Conservation (phyloP, 2,113 vertebrate species). For the Polypterus senegalus region DNA sequence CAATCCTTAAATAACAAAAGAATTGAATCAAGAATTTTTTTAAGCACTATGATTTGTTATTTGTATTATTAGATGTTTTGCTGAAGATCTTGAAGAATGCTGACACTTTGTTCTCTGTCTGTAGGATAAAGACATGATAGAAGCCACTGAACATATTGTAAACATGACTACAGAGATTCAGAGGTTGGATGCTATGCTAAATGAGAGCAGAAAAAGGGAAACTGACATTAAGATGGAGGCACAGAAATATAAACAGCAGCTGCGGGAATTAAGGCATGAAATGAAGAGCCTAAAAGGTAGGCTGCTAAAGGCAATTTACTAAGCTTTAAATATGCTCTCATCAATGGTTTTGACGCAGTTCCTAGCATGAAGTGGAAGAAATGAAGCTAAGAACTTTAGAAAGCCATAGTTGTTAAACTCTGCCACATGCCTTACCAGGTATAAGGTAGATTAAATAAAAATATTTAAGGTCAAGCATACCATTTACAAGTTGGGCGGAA, state of each 20-base stretch:
- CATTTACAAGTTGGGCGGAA: no score
- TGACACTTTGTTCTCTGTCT: constrained; percentile 2
- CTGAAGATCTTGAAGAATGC: no score
- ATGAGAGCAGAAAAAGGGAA: constrained; percentile 37
- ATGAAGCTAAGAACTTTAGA: not conserved
- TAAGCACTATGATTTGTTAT: no score
- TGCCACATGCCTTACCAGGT: constrained; percentile 1
- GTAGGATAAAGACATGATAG: constrained; percentile 65
- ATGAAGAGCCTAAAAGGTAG: constrained; percentile 58
- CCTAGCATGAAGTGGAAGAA: not conserved
- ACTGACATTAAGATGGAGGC: constrained; percentile 46
- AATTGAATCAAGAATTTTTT: no score
- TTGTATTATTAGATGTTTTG: no score
- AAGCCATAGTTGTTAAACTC: not conserved
- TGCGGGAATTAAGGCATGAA: constrained; percentile 46
- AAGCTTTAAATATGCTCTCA: not conserved
- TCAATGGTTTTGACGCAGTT: not conserved
- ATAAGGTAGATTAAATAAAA: not conserved
- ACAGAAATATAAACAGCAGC: constrained; percentile 45
- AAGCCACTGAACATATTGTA: constrained; percentile 55
- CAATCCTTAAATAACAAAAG: no score
- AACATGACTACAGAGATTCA: constrained; percentile 53
- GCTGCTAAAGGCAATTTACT: not conserved
- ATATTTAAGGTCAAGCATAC: no score
- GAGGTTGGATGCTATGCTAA: constrained; percentile 40